Evolutionary conservation across 2,113 vertebrate genomes (phyloP), one percentile per base, ranked within the genome.

Genomic region (Chrysochloris asiatica): DNA sequence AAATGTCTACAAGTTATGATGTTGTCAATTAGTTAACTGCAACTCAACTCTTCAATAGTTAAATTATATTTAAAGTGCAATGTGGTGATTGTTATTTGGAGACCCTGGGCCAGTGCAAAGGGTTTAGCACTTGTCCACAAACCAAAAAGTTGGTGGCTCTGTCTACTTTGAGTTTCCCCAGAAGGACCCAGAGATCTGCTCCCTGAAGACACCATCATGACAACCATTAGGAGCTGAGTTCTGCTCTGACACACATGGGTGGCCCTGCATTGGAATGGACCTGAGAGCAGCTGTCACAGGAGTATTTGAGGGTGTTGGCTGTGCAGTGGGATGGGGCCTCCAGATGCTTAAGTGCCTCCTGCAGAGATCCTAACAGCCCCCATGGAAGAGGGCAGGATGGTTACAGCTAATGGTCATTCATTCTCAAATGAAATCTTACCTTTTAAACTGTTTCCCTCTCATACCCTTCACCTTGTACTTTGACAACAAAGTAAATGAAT

Each of bases 11-110:
- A 83, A 88, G 69, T 86, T 30, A 82, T 36, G 56, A 52, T 30
- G 38, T 69, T 81, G 52, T 84, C 43, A 54, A 38, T 79, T 71
- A 56, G 50, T 21, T 81, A 83, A 89, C 78, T 94, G 54, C 30
- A 84, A 43, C 59, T 83, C 69, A 48, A 17, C 45, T 89, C 50
- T 54, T 61, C 69, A 36, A 43, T 22, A 83, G 28, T 72, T 56
- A 41, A 45, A 52, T 86, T 75, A 11, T 26, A 28, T 81, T 65
- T 63, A 59, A 56, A 30, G 50, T 41, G 30, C 28, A 33, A 52
- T 17, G 6, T 10, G 38, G 24, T 19, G 24, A 38, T n/a, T 14
- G n/a, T n/a, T 36, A 6, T 38, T 69, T 69, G n/a, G 65, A 21
- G 16, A 36, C 65, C n/a, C n/a, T 19, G 65, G 65, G 50, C 17